Conservation (phyloP, 2,797 vertebrate genomes). For the Atherinosoma microstoma region DNA sequence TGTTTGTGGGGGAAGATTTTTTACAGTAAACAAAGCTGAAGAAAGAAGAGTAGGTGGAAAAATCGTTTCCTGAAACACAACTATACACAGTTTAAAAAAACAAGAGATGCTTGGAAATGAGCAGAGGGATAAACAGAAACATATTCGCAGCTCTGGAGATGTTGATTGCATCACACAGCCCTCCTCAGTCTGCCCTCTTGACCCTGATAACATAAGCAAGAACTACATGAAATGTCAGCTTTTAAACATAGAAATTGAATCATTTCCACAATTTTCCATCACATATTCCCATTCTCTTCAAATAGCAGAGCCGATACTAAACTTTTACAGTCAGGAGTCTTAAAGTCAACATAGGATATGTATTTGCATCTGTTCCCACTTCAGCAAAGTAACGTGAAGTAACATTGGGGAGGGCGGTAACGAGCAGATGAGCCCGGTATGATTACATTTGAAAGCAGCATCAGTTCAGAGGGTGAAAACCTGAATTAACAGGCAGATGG, state of each 20-base stretch:
- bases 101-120: neutral
- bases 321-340: neutral
- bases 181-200: neutral
- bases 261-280: neutral
- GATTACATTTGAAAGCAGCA: neutral
- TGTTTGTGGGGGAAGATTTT: constrained; percentile 11
- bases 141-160: neutral
- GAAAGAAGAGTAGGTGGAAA: constrained; percentile 3
- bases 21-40: constrained; percentile 12
- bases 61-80: neutral
- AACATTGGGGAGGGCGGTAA: constrained; percentile 19
- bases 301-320: neutral
- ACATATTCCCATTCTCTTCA: neutral
- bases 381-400: constrained; percentile 26
- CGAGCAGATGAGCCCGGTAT: neutral
- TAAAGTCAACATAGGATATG: neutral
- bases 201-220: neutral
- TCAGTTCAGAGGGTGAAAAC: neutral
- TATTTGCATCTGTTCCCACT: neutral
- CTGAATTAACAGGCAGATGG: neutral
- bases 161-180: neutral
- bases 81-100: neutral
- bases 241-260: neutral
- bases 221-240: neutral
- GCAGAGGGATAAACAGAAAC: neutral